Evolutionary conservation across 2,113 vertebrate species (phyloP).

Genomic region (Nipponia nippon): DNA sequence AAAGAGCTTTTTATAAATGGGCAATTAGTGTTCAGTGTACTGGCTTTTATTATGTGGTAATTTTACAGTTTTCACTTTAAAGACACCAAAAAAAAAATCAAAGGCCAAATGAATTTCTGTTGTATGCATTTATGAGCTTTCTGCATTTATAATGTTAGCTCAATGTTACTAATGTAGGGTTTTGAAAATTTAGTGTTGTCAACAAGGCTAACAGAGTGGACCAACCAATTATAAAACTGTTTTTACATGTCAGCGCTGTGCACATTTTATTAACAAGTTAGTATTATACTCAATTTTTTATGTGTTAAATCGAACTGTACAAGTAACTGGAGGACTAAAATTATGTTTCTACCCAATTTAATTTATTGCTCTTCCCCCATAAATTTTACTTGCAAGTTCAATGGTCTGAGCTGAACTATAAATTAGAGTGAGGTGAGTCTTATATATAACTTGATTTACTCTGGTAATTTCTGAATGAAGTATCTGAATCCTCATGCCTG

Average conservation of each 20-base stretch:
- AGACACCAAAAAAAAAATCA: conserved; percentile 57
- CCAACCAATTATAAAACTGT: conserved; percentile 70
- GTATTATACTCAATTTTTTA: conserved; percentile 73
- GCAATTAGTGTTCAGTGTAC: conserved; percentile 74
- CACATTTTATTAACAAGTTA: conserved; percentile 78
- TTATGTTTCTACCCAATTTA: conserved; percentile 71
- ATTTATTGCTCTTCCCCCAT: conserved; percentile 77
- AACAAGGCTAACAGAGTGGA: conserved; percentile 73
- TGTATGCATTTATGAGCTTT: conserved; percentile 75
- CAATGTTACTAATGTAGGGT: conserved; percentile 58
- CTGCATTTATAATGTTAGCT: conserved; percentile 71
- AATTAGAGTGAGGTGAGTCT: conserved; percentile 68
- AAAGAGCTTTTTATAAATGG: conserved; percentile 66
- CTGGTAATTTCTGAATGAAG: conserved; percentile 59
- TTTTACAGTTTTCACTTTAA: conserved; percentile 80
- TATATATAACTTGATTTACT: conserved; percentile 54
- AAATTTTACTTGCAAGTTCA: conserved; percentile 77
- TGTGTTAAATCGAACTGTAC: conserved; percentile 70
- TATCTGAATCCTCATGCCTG: neutral
- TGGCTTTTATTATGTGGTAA: conserved; percentile 80
- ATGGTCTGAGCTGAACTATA: conserved; percentile 68
- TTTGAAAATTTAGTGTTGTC: conserved; percentile 77
- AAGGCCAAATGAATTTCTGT: conserved; percentile 70
- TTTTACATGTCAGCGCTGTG: conserved; percentile 77
- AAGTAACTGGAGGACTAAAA: conserved; percentile 64